phyloP scores from a whole-genome alignment of 2,113 vertebrate species.

The Tautogolabrus adspersus region DNA sequence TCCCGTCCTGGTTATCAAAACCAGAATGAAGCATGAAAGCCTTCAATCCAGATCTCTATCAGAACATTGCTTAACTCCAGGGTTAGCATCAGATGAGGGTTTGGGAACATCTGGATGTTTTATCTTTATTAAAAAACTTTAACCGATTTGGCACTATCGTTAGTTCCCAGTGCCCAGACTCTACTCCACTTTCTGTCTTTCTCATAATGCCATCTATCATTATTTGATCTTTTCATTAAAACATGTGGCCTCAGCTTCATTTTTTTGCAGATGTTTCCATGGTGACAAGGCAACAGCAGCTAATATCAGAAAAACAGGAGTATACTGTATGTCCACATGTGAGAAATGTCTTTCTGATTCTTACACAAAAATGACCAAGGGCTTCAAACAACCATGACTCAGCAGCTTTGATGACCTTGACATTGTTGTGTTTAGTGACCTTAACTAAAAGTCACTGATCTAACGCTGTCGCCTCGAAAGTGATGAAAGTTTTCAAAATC shows the following conservation, averaged over 20 bases:
- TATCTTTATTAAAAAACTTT: not conserved
- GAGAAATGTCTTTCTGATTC: not conserved
- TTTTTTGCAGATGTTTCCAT: conserved; percentile 31
- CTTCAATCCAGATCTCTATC: not conserved
- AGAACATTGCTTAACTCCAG: not conserved
- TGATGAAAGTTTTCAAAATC: too few species aligned
- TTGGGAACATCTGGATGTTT: not conserved
- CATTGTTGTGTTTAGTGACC: not conserved
- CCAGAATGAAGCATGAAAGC: not conserved
- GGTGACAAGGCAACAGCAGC: conserved; percentile 8
- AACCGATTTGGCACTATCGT: not conserved
- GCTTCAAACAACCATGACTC: not conserved
- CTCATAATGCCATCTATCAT: conserved; percentile 4
- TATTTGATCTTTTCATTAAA: conserved; percentile 15
- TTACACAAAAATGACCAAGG: not conserved
- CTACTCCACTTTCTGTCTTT: not conserved
- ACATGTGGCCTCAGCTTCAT: conserved; percentile 20
- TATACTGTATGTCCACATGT: not conserved
- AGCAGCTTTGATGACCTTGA: not conserved
- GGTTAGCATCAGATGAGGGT: not conserved
- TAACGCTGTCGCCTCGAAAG: too few species aligned
- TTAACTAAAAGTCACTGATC: not conserved
- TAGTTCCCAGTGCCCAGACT: not conserved
- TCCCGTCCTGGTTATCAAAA: not conserved
- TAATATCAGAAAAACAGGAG: conserved; percentile 8